Base-by-base conservation (phyloP, 1,140 invertebrate species). In the Tetramorium parvispinum region DNA sequence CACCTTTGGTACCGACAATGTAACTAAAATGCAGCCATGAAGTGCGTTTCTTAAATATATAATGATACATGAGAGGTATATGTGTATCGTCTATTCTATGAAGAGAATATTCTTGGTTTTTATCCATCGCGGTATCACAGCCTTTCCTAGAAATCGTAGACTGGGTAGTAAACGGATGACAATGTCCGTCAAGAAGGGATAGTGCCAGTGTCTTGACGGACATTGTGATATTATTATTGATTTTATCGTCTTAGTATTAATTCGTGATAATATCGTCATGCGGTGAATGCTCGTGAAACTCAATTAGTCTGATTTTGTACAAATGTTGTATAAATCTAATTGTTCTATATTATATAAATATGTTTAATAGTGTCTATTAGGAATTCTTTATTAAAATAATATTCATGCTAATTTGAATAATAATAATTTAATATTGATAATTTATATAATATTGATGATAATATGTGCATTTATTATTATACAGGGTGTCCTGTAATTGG, bases 11-110 rank as follows among this genome's bases (percentile, higher is more conserved):
- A 21, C 16, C 27, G 49, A 57, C 3, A 57, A 40, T 53, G 11
- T 32, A 65, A 3, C 43, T 3, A 3, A 13, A 27, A 43, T 68
- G 51, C 6, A 21, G 2, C 27, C 5, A 21, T 57, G 37, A 57
- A 71, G 40, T 27, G 24, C 7, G n/a, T 27, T 24, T 0, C 0
- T 57, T 82, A 71, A 82, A 82, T 82, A 59, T 32, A 18, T 68
- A 82, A 82, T 46, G 66, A 82, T 21, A 11, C 43, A 37, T 57
- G 2, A 11, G 16, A 27, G 32, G 5, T 1, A 32, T 40, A 53
- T 11, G 27, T 27, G 11, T 27, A 46, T 32, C 13, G 37, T 51
- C 18, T 1, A 32, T 3, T 32, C 32, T 7, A 65, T 7, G 7
- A 24, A 40, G 46, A 66, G 13, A 18, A 66, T 24, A 6, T 68